These are phyloP conservation scores for Caerostris extrusa DNA, from an alignment of 1,140 invertebrate species.

Conservation along the genomic window DNA sequence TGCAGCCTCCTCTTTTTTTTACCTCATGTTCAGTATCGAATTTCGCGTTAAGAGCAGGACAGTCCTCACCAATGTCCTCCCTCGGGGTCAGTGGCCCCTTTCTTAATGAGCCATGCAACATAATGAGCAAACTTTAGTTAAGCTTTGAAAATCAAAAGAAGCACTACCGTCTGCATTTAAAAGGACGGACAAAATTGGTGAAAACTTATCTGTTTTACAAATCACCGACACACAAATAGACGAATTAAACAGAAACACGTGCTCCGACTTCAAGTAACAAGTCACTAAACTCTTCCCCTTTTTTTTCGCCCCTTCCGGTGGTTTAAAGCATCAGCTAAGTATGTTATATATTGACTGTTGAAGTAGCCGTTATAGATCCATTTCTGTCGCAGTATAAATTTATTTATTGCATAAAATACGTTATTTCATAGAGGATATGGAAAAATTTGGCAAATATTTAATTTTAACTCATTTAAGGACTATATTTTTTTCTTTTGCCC, in stretches of 20 bases:
- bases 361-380: too few species aligned
- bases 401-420: too few species aligned
- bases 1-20: background rate
- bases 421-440: too few species aligned
- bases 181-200: too few species aligned
- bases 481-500: too few species aligned
- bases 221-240: conserved; percentile 4
- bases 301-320: too few species aligned
- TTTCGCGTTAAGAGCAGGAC: background rate
- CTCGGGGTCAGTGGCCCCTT: conserved; percentile 5
- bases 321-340: too few species aligned
- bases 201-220: conserved; percentile 32
- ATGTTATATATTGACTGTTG: too few species aligned
- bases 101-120: conserved; percentile 59
- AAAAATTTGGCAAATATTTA: too few species aligned
- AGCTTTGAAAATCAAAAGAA: background rate
- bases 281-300: too few species aligned
- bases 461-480: too few species aligned
- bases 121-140: conserved; percentile 34
- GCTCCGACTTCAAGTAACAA: background rate
- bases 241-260: conserved; percentile 1
- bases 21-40: background rate
- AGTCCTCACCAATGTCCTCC: background rate
- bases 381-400: too few species aligned
- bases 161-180: background rate